Conservation (phyloP, 2,113 vertebrate genomes). For the Melanerpes formicivorus region DNA sequence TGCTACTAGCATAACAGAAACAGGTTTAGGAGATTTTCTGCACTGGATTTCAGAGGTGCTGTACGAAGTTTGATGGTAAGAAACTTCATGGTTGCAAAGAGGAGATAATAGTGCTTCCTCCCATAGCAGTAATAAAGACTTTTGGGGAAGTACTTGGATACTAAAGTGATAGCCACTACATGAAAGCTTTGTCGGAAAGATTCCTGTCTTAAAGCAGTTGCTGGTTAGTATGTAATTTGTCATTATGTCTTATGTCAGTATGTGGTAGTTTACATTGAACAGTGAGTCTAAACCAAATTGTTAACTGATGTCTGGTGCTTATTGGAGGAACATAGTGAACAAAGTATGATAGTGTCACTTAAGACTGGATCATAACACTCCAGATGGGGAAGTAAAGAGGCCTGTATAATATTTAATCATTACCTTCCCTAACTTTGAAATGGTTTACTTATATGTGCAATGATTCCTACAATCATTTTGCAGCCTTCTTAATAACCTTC, state of each 20-base stretch:
- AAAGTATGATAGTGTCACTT: neutral
- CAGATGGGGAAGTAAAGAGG: neutral
- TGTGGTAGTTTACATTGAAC: neutral
- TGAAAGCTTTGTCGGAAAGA: neutral
- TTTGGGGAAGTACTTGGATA: neutral
- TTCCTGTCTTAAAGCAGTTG: neutral
- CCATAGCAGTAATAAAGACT: accelerated
- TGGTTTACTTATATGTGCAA: neutral
- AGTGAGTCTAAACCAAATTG: neutral
- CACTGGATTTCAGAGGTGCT: accelerated
- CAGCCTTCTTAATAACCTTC: neutral
- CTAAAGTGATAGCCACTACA: neutral
- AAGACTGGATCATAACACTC: neutral
- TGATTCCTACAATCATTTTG: neutral
- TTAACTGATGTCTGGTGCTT: neutral
- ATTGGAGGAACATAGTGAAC: accelerated
- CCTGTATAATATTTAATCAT: neutral
- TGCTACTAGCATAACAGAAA: neutral
- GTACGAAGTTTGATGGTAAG: neutral
- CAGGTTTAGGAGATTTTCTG: neutral
- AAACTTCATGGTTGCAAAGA: neutral
- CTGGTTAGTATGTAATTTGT: neutral
- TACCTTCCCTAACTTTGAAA: neutral
- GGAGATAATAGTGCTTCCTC: neutral
- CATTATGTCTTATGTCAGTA: neutral